phyloP scores from a whole-genome alignment of 2,888 invertebrate species.

The Dione juno region DNA sequence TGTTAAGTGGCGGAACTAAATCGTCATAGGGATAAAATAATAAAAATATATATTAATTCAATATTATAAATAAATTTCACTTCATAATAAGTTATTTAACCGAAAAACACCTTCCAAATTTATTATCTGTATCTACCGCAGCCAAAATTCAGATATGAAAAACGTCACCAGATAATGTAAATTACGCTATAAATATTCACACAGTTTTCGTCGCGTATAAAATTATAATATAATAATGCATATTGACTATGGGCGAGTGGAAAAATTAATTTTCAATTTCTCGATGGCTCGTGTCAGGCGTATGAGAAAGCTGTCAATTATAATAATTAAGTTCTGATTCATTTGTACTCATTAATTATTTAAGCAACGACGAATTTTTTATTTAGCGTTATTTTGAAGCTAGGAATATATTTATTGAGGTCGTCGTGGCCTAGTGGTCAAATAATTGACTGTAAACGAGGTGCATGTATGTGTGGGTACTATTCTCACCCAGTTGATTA shows the following conservation, averaged over 20 bases:
- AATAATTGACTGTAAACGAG: no score
- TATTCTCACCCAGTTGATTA: no score
- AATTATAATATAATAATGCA: constrained; percentile 37
- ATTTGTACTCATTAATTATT: constrained; percentile 27
- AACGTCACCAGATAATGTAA: constrained; percentile 33
- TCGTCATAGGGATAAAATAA: no score
- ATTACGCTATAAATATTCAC: constrained; percentile 46
- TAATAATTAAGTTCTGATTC: constrained; percentile 27
- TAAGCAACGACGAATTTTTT: background rate
- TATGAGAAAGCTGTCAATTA: constrained; percentile 25
- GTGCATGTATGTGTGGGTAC: no score
- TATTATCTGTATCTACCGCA: background rate
- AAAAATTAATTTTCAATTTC: constrained; percentile 41
- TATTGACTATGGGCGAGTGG: constrained; percentile 40
- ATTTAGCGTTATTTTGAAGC: no score
- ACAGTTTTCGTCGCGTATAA: constrained; percentile 37
- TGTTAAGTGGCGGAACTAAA: background rate
- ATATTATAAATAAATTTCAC: no score
- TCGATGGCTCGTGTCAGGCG: constrained; percentile 7
- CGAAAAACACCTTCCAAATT: background rate
- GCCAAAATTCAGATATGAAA: constrained; percentile 2
- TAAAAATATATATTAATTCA: no score
- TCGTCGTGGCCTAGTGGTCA: no score
- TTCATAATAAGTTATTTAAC: no score
- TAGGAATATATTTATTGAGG: no score